Base-by-base conservation (phyloP, 2,888 invertebrate species). In the Idaea biselata region DNA sequence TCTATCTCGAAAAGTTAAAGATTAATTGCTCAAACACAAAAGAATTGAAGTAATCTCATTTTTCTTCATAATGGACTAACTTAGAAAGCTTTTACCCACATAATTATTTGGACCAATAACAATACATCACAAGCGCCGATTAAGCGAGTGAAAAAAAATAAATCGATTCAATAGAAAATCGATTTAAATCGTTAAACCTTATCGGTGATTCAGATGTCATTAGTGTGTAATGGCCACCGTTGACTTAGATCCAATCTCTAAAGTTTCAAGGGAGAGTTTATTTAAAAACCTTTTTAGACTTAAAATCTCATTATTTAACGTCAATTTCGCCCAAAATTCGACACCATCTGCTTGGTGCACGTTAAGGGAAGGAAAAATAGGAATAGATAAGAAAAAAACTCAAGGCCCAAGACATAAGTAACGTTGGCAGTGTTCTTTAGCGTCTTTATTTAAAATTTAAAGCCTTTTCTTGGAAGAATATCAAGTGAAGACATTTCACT, bases 191-290 rank as follows among this genome's bases (percentile, higher is more conserved):
- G 72, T 71, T 69, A 70, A 73, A 68, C 70, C 67, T 68, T 71
- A 73, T 71, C 71, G 73, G 73, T 73, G 73, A 73, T 73, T 73
- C 73, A 73, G 69, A 66, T 69, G 70, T 73, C 68, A 73, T 73
- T 72, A 72, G 70, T 66, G 64, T 65, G 70, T 69, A 71, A 71
- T 73, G 73, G 70, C 70, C 66, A 67, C 68, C 65, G 68, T 70
- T 68, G 72, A 70, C 68, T 72, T 68, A 72, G 72, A 72, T 70
- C 70, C 72, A 72, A 70, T 72, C 70, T 67, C 59, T 63, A 61
- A 68, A 63, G 60, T 60, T 59, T 62, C 61, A 63, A 62, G 64
- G 44, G 44, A 44, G 44, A 44, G 11, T 44, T 44, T 44, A 44
- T 44, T 44, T 44, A 44, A 44, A 44, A 44, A 44, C 44, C 44